A percentile compares a stretch with the other conserved stretches of the same genome.
Evolutionary conservation across 2,797 vertebrate species (phyloP).

Genomic region (Chrosomus eos): DNA sequence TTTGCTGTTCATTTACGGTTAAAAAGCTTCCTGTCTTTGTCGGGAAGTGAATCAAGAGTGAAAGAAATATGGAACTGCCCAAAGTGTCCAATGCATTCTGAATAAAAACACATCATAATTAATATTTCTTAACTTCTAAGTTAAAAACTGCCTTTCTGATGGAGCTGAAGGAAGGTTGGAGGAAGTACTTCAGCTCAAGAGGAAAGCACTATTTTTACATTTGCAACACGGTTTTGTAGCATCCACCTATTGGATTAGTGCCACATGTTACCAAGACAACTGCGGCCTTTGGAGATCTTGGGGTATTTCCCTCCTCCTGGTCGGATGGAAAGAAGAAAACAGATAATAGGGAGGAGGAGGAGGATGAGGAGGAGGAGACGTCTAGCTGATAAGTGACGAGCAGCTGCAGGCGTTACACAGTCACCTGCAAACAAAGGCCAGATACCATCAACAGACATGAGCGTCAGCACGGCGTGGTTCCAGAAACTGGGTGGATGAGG

Average conservation of each 20-base stretch:
- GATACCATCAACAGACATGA: conserved; percentile 56
- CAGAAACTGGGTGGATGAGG: not conserved
- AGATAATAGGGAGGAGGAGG: conserved; percentile 40
- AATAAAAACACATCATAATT: not conserved
- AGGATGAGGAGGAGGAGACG: conserved; percentile 54
- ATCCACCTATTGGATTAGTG: conserved; percentile 77
- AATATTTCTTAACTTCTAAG: not conserved
- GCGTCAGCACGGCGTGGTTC: not conserved
- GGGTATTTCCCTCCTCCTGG: conserved; percentile 74
- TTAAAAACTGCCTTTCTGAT: not conserved
- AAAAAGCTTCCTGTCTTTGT: not conserved
- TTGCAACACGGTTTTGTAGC: conserved; percentile 73
- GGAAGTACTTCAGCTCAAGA: conserved; percentile 42
- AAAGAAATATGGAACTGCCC: not conserved
- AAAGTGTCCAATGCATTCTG: not conserved
- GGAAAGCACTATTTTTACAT: conserved; percentile 63
- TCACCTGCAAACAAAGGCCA: conserved; percentile 58
- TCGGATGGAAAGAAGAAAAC: conserved; percentile 65
- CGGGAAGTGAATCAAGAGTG: not conserved
- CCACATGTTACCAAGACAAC: conserved; percentile 82
- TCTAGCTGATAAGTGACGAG: conserved; percentile 62
- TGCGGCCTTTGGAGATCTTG: conserved; percentile 74
- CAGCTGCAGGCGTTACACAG: conserved; percentile 67
- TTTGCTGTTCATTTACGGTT: not conserved
- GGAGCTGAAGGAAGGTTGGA: conserved; percentile 7